These are phyloP conservation scores for Calyptomena viridis DNA, from an alignment of 2,113 vertebrate species.

Conservation along the genomic window DNA sequence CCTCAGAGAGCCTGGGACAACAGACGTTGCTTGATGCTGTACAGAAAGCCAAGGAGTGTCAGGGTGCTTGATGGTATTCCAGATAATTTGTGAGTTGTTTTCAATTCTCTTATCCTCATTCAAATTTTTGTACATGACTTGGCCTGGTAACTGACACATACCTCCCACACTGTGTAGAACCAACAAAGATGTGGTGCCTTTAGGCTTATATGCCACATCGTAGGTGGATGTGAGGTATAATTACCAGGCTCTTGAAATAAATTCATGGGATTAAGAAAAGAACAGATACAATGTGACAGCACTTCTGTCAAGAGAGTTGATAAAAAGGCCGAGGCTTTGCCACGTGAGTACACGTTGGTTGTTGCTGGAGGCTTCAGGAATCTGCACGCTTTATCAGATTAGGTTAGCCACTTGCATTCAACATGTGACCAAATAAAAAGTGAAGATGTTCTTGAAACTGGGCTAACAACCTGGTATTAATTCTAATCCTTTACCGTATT, in stretches of 20 bases:
- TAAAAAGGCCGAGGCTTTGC: slow-evolving; percentile 59
- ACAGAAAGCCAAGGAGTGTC: neutral
- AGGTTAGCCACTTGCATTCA: neutral
- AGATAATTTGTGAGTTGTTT: neutral
- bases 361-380: slow-evolving; percentile 38
- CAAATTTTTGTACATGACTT: neutral
- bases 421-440: neutral
- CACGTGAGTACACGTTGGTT: slow-evolving; percentile 45
- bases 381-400: slow-evolving; percentile 3
- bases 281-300: slow-evolving; percentile 62
- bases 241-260: slow-evolving; percentile 53
- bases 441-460: neutral
- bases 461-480: neutral
- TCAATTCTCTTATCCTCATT: neutral
- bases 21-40: neutral
- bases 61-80: neutral
- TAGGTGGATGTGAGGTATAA: slow-evolving; percentile 44
- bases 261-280: slow-evolving; percentile 36
- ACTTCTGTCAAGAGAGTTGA: slow-evolving; percentile 64
- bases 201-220: neutral
- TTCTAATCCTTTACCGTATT: neutral
- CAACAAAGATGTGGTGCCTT: neutral
- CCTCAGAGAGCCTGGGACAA: neutral
- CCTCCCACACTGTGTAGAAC: neutral
- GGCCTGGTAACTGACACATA: neutral